phyloP scores from a whole-genome alignment of 1,140 invertebrate genomes.

The Polyergus mexicanus region DNA sequence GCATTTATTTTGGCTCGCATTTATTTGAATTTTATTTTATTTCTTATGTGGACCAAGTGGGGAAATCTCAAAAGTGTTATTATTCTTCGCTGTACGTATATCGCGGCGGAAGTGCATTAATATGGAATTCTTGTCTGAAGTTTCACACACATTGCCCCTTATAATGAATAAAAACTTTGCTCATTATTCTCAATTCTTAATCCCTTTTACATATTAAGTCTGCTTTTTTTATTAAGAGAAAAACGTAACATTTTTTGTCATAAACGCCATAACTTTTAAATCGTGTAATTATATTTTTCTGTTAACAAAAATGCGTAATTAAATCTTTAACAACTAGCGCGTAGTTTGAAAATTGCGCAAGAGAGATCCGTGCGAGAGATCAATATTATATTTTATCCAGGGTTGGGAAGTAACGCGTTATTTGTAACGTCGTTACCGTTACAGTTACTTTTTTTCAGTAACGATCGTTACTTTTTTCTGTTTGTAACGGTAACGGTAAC shows the following conservation, averaged over 20 bases:
- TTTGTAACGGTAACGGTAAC: too few relatives aligned
- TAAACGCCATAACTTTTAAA: not conserved
- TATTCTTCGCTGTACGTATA: not conserved
- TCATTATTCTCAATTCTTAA: not conserved
- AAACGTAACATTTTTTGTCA: not conserved
- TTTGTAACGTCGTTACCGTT: too few relatives aligned
- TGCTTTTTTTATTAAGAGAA: not conserved
- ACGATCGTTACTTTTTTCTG: too few relatives aligned
- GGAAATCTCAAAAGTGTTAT: not conserved
- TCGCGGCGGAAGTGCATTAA: not conserved
- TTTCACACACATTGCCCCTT: not conserved
- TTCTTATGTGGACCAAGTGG: not conserved
- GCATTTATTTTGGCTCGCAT: slow-evolving; percentile 34
- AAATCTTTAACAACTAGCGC: not conserved
- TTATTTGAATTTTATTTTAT: slow-evolving; percentile 25
- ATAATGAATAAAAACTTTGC: not conserved
- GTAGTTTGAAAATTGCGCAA: not conserved
- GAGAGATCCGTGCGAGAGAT: not conserved
- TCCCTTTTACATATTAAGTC: not conserved
- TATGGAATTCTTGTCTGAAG: not conserved
- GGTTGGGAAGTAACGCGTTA: too few relatives aligned
- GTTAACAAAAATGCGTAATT: not conserved
- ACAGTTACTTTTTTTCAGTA: too few relatives aligned
- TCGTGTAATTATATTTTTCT: not conserved
- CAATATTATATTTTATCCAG: not conserved